Conservation (phyloP, 2,113 vertebrate genomes). For the Tamias sibiricus region DNA sequence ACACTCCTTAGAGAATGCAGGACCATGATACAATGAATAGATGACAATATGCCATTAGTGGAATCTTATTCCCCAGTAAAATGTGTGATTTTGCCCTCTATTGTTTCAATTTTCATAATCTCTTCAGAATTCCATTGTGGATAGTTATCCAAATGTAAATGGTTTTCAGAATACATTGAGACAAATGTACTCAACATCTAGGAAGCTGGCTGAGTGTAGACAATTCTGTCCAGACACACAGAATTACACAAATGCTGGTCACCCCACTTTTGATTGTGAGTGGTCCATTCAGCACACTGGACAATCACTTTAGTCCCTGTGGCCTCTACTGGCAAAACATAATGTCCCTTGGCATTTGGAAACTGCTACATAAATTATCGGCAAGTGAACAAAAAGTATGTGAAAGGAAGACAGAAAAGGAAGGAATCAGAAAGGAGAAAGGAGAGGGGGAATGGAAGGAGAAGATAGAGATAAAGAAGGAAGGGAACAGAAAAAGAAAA, state of each 20-base stretch:
- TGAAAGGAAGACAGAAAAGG: not conserved
- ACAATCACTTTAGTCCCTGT: not conserved
- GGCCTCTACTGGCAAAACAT: accelerated
- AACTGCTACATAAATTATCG: not conserved
- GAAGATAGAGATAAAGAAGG: not conserved
- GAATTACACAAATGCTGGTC: not conserved
- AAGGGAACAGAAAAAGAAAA: not conserved
- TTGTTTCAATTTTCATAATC: constrained; percentile 64
- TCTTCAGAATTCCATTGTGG: constrained; percentile 57
- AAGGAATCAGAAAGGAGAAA: not conserved
- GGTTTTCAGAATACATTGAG: constrained; percentile 14
- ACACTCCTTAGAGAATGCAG: constrained; percentile 61
- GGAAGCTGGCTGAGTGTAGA: not conserved
- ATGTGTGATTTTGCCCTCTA: constrained; percentile 39
- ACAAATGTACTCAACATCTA: not conserved
- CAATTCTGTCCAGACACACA: not conserved
- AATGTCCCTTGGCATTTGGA: not conserved
- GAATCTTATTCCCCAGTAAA: constrained; percentile 46
- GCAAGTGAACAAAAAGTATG: not conserved
- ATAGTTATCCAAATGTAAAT: constrained; percentile 46
- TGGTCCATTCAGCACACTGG: not conserved
- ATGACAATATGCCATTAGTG: constrained; percentile 38
- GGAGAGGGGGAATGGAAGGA: not conserved
- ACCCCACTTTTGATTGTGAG: not conserved
- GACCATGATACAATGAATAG: constrained; percentile 38